Conservation (phyloP, 2,113 vertebrate genomes). For the Prinia subflava region DNA sequence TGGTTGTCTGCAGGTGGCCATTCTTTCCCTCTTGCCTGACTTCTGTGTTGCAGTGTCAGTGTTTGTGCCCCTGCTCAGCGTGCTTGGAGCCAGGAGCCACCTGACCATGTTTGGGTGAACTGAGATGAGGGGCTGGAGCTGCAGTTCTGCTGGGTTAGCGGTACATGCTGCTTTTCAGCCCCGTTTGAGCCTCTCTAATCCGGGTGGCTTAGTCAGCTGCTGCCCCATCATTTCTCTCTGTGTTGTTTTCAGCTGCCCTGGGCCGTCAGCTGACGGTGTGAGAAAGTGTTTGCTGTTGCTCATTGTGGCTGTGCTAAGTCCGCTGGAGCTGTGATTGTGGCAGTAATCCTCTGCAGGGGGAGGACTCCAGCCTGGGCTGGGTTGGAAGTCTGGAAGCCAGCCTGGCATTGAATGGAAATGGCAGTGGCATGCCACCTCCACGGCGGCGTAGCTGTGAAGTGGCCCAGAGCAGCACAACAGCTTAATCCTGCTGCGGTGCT, state of each 20-base stretch:
- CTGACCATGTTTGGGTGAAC: neutral
- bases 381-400: neutral
- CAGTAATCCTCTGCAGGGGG: neutral
- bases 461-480: neutral
- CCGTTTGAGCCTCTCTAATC: neutral
- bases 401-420: neutral
- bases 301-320: neutral
- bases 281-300: neutral
- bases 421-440: neutral
- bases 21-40: neutral
- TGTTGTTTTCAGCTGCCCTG: neutral
- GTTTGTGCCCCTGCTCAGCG: neutral
- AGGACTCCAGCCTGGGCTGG: neutral
- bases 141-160: neutral
- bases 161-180: neutral
- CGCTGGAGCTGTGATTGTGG: neutral
- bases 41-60: neutral
- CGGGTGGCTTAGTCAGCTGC: neutral
- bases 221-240: neutral
- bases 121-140: neutral
- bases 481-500: neutral
- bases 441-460: rapidly evolving
- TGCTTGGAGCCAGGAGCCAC: neutral
- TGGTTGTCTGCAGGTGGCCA: neutral
- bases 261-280: neutral